A percentile compares a stretch with the other conserved stretches of the same genome.
phyloP scores from a whole-genome alignment of 1,140 invertebrate genomes.

The Philotrypesis tridentata region DNA sequence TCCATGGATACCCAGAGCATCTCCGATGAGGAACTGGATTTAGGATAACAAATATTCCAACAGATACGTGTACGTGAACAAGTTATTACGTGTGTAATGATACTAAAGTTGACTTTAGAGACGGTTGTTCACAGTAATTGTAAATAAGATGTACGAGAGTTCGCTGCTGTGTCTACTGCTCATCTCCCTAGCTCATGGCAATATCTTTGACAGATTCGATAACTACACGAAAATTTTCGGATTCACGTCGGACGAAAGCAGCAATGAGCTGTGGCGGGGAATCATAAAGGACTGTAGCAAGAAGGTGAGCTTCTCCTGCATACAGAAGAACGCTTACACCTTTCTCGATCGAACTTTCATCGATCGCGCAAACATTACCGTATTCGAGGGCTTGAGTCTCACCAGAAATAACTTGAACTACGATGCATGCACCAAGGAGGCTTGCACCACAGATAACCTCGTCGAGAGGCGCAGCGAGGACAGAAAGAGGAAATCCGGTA shows the following conservation, averaged over 20 bases:
- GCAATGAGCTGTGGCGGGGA: conserved; percentile 81
- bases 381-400: conserved; percentile 82
- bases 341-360: conserved; percentile 80
- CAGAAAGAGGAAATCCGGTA: conserved; percentile 53
- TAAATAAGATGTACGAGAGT: conserved; percentile 58
- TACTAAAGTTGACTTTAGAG: conserved; percentile 26
- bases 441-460: conserved; percentile 64
- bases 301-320: conserved; percentile 80
- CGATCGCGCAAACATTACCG: conserved; percentile 78
- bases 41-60: not conserved
- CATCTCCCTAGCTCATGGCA: conserved; percentile 46
- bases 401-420: conserved; percentile 80
- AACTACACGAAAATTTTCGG: conserved; percentile 58
- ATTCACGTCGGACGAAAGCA: conserved; percentile 68
- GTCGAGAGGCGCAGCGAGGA: conserved; percentile 52
- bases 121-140: not conserved
- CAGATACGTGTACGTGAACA: no score
- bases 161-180: conserved; percentile 55
- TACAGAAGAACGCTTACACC: conserved; percentile 83
- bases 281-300: conserved; percentile 81
- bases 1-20: not conserved
- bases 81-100: conserved; percentile 44
- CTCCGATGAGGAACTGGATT: conserved; percentile 17
- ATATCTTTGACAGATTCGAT: conserved; percentile 61
- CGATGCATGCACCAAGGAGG: conserved; percentile 68